Percentiles rank a stretch among this genome's conserved stretches.
These are phyloP conservation scores for Trachelus stipa DNA, from an alignment of 2,888 invertebrate species.

Conservation along the genomic window DNA sequence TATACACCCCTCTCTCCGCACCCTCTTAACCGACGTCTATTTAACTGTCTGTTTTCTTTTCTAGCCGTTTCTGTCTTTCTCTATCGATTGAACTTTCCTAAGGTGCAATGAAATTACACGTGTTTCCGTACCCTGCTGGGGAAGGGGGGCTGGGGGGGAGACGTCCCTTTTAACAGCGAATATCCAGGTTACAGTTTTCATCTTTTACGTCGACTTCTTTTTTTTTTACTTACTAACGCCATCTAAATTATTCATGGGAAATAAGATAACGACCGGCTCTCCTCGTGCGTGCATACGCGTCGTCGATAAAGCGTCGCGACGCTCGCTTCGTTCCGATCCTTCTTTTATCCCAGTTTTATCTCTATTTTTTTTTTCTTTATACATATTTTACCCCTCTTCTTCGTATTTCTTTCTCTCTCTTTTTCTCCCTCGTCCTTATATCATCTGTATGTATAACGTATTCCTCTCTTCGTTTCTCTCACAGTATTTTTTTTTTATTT, in stretches of 20 bases:
- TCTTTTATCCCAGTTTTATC: background rate
- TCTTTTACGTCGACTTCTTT: constrained; percentile 23
- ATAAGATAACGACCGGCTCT: constrained; percentile 39
- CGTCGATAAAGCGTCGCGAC: background rate
- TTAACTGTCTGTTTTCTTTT: no score
- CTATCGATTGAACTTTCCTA: constrained; percentile 19
- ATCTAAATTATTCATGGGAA: constrained; percentile 56
- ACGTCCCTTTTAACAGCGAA: background rate
- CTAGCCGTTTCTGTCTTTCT: background rate
- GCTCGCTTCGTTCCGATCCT: background rate
- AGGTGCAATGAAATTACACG: constrained; percentile 18
- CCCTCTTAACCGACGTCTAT: no score
- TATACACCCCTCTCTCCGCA: no score
- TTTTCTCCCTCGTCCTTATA: background rate
- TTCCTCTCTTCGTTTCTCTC: background rate
- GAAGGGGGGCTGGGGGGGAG: no score
- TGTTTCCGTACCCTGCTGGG: background rate
- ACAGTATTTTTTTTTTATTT: no score
- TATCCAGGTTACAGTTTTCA: background rate
- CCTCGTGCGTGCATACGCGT: background rate
- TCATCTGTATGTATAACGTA: background rate
- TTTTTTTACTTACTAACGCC: constrained; percentile 39
- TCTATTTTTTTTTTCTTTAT: background rate
- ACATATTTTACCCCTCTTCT: background rate
- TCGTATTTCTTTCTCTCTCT: no score